These are phyloP conservation scores for Parapristionchus giblindavisi DNA, from an alignment of 2,888 invertebrate genomes.

Conservation along the genomic window DNA sequence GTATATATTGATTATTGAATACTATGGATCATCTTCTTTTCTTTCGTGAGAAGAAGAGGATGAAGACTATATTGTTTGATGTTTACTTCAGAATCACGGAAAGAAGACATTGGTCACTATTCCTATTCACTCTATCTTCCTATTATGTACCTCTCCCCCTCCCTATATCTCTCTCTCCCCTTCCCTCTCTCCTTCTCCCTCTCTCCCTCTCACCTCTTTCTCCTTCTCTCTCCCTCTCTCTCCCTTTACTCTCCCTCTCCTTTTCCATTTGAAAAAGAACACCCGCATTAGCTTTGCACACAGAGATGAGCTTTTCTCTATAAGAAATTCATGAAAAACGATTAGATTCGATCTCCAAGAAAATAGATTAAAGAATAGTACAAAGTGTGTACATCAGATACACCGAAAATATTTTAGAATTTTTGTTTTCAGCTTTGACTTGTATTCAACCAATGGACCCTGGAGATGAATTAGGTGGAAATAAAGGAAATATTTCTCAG, in stretches of 20 bases:
- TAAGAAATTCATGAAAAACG: neutral
- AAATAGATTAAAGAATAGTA: neutral
- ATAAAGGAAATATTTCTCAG: neutral
- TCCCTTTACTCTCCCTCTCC: conserved; percentile 7
- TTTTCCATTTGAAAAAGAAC: conserved; percentile 16
- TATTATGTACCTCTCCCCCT: neutral
- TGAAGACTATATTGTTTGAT: neutral
- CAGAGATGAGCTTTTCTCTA: no score
- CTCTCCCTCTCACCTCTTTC: neutral
- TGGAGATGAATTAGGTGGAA: conserved; percentile 24
- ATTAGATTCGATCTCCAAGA: neutral
- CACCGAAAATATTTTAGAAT: neutral
- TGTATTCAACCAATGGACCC: conserved; percentile 42
- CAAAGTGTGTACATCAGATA: neutral
- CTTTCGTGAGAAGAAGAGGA: no score
- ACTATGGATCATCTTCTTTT: no score
- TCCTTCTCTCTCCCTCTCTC: conserved; percentile 7
- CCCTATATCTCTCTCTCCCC: neutral
- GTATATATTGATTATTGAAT: conserved; percentile 26
- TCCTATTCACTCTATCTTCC: no score
- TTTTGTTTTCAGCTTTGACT: conserved; percentile 37
- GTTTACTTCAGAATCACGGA: neutral
- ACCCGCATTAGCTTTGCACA: no score
- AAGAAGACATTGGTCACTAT: no score
- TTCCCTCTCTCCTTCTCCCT: conserved; percentile 8